Evolutionary conservation across 2,888 invertebrate genomes (phyloP), one percentile per base, ranked within the genome.

Genomic region (Pseudolycoriella hygida): DNA sequence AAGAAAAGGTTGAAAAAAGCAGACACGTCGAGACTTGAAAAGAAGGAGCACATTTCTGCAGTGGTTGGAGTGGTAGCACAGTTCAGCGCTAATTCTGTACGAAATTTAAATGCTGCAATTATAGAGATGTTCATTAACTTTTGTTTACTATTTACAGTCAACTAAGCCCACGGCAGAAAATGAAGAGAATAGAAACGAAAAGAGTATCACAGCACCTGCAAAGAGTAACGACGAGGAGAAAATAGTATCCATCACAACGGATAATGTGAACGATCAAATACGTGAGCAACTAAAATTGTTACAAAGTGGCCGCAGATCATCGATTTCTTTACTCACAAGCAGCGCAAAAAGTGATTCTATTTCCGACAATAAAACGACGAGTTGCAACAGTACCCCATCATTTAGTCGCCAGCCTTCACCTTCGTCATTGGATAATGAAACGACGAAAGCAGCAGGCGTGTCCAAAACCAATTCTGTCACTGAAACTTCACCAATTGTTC

Each of bases 261-360:
- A 34, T 8, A 12, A 34, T 8, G 34, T 40, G 6, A 40, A 18
- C 17, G 40, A 40, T 3, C 40, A 40, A 17, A 15, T 40, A 6
- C 40, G 40, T 3, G 53, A 62, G 38, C 63, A 64, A 43, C 51
- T 63, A 42, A 57, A 60, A 47, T 45, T 64, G 30, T 47, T 63
- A 1, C 60, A 59, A 47, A 57, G 48, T 40, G 52, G 56, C 10
- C 60, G 60, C 37, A 54, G 60, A 25, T 25, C 25, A 8, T 25
- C 25, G 5, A 17, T 17, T 15, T 15, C 17, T 17, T 40, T 15
- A 17, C 17, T 40, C 4, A 5, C 11, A 5, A 18, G 11, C 11
- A 40, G 17, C 11, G 17, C 5, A 6, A 40, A 40, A 5, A 34
- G 6, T 14, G 4, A 12, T 34, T 4, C 4, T 14, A 12, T 3